These are phyloP conservation scores for Gonioctena quinquepunctata DNA, from an alignment of 1,140 invertebrate genomes.

Conservation along the genomic window DNA sequence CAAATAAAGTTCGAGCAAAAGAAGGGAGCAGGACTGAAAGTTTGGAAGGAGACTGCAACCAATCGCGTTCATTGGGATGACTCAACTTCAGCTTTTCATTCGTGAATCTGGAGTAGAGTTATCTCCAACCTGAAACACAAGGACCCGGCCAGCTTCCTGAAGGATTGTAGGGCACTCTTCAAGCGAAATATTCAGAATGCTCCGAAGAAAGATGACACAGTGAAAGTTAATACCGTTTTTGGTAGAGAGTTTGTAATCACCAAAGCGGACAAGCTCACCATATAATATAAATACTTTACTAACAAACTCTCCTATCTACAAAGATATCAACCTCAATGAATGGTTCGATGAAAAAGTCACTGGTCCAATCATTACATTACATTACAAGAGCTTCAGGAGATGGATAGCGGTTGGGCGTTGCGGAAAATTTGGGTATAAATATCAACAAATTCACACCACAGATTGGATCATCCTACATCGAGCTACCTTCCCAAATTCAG, in stretches of 20 bases:
- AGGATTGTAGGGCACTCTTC: conserved; percentile 9
- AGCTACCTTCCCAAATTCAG: neutral
- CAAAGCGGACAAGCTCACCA: neutral
- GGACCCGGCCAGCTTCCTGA: conserved; percentile 10
- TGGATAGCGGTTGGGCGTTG: conserved; percentile 35
- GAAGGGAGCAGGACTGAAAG: neutral
- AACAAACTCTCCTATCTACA: conserved; percentile 10
- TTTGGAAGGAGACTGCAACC: conserved; percentile 43
- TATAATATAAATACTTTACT: conserved; percentile 13
- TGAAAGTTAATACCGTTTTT: conserved; percentile 22
- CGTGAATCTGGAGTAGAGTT: conserved; percentile 12
- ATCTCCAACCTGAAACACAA: conserved; percentile 23
- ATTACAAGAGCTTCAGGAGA: conserved; percentile 32
- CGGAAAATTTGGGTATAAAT: conserved; percentile 16
- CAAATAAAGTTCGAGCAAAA: too few relatives aligned
- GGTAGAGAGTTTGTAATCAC: conserved; percentile 47
- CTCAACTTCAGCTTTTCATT: conserved; percentile 2
- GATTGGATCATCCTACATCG: neutral
- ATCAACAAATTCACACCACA: conserved; percentile 7
- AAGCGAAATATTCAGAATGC: conserved; percentile 10
- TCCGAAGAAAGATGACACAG: conserved; percentile 18
- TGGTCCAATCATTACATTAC: conserved; percentile 41
- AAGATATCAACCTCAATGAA: conserved; percentile 31
- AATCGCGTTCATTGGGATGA: conserved; percentile 19
- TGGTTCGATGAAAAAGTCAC: conserved; percentile 37